Base-by-base conservation (phyloP, 2,113 vertebrate genomes). In the Platichthys flesus region DNA sequence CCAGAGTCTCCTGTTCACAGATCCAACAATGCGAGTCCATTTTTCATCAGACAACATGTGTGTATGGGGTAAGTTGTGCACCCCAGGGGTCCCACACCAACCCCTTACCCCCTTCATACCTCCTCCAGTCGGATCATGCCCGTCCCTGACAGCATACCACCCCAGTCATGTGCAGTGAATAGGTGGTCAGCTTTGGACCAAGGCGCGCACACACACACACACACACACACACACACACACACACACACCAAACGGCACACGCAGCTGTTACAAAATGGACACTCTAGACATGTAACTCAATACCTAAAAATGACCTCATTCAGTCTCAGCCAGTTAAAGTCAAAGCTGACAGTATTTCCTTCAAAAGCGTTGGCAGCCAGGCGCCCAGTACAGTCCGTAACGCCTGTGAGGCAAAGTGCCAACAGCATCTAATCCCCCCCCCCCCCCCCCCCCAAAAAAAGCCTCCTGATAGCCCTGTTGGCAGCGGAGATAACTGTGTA, bases 191-290 rank as follows among this genome's bases (percentile, higher is more conserved):
- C 76, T 68, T 24, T 63, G 71, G 58, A 60, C 42, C 62, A 24
- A 45, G 70, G 74, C 47, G 18, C 47, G 6, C 4, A 51, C 47
- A 20, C 47, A 51, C 16, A 51, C 47, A 28, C 71, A 62, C 79
- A 86, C 84, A 85, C 86, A 28, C 61, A 84, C 74, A 79, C 74
- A 64, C 71, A 62, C 79, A 86, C 83, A 83, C 86, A 49, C 47
- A 49, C 47, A 28, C 59, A 84, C 74, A 79, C 74, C 79, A 86
- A 83, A 85, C 84, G 78, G 85, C 21, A 9, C 71, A 86, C 80
- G 89, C 90, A 92, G 92, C 91, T 93, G 91, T 93, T 90, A 72
- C 82, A 77, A 86, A 86, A 84, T 87, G 80, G 87, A 93, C 78
- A 86, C 79, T 88, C 66, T 68, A 83, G 78, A 85, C 65, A 7